A percentile compares a stretch with the other conserved stretches of the same genome.
These are phyloP conservation scores for Drosophila orena DNA, from an alignment of 1,140 invertebrate genomes.

Conservation along the genomic window DNA sequence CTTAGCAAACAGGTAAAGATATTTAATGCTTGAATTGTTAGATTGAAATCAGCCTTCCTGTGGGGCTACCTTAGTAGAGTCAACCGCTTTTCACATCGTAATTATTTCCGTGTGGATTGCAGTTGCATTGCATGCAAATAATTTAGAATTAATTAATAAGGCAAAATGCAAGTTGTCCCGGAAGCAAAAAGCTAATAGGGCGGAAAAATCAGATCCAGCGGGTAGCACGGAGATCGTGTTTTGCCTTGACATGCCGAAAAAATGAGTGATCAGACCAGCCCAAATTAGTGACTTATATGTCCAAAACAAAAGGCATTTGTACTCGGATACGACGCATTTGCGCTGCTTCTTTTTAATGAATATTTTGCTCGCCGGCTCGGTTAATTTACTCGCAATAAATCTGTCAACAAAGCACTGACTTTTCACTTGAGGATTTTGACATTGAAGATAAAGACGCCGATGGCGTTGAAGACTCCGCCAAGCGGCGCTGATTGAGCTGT, in stretches of 20 bases:
- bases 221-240: slow-evolving; percentile 17
- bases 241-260: slow-evolving; percentile 42
- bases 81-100: slow-evolving; percentile 26
- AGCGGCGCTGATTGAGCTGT: slow-evolving; percentile 68
- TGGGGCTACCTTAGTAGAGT: background rate
- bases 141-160: slow-evolving; percentile 54
- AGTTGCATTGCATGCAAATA: slow-evolving; percentile 27
- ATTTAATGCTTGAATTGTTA: background rate
- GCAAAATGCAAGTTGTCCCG: slow-evolving; percentile 6
- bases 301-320: slow-evolving; percentile 65
- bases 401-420: slow-evolving; percentile 59
- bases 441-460: slow-evolving; percentile 56
- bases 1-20: too few species aligned
- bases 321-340: slow-evolving; percentile 41
- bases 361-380: slow-evolving; percentile 50
- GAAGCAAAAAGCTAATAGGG: slow-evolving; percentile 1
- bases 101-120: slow-evolving; percentile 46
- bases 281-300: slow-evolving; percentile 54
- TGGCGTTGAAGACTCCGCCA: slow-evolving; percentile 36
- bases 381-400: slow-evolving; percentile 57
- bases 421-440: slow-evolving; percentile 56
- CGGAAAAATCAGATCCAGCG: slow-evolving; percentile 4
- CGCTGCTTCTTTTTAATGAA: slow-evolving; percentile 56
- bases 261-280: slow-evolving; percentile 39
- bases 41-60: background rate